Conservation (phyloP, 2,888 invertebrate genomes). For the Urechis unicinctus region DNA sequence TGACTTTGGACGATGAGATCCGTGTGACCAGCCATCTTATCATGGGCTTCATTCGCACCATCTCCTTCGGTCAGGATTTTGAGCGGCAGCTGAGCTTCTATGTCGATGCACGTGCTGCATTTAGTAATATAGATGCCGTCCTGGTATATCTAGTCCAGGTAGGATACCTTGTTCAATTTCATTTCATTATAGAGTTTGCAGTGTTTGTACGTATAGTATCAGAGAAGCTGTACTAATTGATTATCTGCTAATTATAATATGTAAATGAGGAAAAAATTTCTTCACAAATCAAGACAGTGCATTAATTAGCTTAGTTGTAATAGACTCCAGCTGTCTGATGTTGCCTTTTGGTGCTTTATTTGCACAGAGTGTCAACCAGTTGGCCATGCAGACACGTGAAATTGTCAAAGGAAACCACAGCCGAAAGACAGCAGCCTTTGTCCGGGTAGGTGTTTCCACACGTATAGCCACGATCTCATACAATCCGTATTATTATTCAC, state of each 20-base stretch:
- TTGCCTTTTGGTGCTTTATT: not conserved
- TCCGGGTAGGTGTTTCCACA: constrained; percentile 55
- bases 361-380: constrained; percentile 69
- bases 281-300: no score
- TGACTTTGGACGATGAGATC: constrained; percentile 87
- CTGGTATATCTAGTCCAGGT: constrained; percentile 80
- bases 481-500: not conserved
- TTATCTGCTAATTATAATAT: no score
- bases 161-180: constrained; percentile 25
- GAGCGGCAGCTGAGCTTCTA: constrained; percentile 90
- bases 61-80: constrained; percentile 75
- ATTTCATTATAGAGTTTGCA: constrained; percentile 1
- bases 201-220: no score
- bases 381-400: constrained; percentile 60
- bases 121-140: constrained; percentile 84
- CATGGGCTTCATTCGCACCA: constrained; percentile 70
- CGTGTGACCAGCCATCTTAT: constrained; percentile 69
- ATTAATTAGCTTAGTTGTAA: no score
- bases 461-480: not conserved
- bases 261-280: no score
- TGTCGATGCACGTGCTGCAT: constrained; percentile 82
- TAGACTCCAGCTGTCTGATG: no score
- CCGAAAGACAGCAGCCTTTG: constrained; percentile 75
- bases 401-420: constrained; percentile 71
- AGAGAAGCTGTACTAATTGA: no score